Percentiles rank a stretch among this genome's conserved stretches.
Evolutionary conservation across 2,113 vertebrate species (phyloP).

Genomic region (Trogon melanurus): DNA sequence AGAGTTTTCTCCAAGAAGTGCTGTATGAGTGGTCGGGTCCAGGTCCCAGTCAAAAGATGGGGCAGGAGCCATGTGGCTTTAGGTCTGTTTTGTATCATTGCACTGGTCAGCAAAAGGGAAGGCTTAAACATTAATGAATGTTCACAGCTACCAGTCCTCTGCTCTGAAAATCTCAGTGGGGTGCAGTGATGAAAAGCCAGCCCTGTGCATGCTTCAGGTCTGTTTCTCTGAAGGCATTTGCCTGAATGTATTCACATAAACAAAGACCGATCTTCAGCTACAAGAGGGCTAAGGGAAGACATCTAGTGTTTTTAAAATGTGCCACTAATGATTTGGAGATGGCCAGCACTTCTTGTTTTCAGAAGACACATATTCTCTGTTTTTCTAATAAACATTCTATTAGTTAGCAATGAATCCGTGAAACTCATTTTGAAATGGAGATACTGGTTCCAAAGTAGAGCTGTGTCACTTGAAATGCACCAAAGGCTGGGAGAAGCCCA

Average conservation of each 20-base stretch:
- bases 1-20: neutral
- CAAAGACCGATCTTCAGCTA: neutral
- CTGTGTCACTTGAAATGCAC: neutral
- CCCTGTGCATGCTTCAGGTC: neutral
- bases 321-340: neutral
- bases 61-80: neutral
- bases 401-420: neutral
- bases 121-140: neutral
- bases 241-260: neutral
- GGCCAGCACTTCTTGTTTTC: neutral
- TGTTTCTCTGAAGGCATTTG: neutral
- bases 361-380: neutral
- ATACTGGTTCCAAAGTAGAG: neutral
- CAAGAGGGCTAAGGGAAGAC: neutral
- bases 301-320: neutral
- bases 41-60: neutral
- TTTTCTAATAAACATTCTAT: neutral
- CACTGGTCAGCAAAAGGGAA: neutral
- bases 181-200: neutral
- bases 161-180: neutral
- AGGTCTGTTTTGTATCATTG: neutral
- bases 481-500: neutral
- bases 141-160: neutral
- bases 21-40: accelerated
- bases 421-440: neutral